phyloP scores from a whole-genome alignment of 2,888 invertebrate species.

The Dioctria rufipes region DNA sequence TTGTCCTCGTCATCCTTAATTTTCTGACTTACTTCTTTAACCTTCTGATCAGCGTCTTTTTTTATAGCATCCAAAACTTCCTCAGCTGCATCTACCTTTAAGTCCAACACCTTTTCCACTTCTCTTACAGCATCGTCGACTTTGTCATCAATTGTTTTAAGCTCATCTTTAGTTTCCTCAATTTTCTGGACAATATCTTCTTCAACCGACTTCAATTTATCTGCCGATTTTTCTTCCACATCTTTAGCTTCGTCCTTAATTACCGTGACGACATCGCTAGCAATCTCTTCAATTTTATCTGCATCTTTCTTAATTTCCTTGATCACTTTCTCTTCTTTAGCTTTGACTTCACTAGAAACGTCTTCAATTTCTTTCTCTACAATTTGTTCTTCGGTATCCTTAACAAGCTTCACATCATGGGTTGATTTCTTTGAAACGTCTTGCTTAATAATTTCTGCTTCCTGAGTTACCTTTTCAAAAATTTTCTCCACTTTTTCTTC shows the following conservation, averaged over 20 bases:
- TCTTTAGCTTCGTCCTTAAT: not conserved
- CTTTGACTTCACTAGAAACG: not conserved
- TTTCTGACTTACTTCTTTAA: slow-evolving; percentile 48
- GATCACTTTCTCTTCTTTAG: not conserved
- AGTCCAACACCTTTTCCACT: not conserved
- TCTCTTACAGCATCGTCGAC: not conserved
- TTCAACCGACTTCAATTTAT: slow-evolving; percentile 55
- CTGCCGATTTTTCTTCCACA: slow-evolving; percentile 49
- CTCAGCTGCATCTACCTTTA: too few relatives aligned
- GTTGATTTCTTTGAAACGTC: too few relatives aligned
- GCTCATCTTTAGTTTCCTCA: not conserved
- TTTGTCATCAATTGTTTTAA: not conserved
- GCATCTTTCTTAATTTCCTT: not conserved
- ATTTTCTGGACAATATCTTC: slow-evolving; percentile 11
- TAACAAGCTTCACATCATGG: too few relatives aligned
- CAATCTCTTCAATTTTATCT: not conserved
- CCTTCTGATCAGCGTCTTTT: slow-evolving; percentile 4
- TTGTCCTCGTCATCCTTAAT: not conserved
- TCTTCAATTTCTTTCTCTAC: slow-evolving; percentile 18
- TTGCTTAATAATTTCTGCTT: not conserved
- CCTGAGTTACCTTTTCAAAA: not conserved
- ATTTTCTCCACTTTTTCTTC: slow-evolving; percentile 43
- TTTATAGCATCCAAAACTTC: too few relatives aligned
- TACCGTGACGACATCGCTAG: too few relatives aligned
- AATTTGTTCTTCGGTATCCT: not conserved